Evolutionary conservation across 2,797 vertebrate genomes (phyloP).

Genomic region (Scolopax rusticola): DNA sequence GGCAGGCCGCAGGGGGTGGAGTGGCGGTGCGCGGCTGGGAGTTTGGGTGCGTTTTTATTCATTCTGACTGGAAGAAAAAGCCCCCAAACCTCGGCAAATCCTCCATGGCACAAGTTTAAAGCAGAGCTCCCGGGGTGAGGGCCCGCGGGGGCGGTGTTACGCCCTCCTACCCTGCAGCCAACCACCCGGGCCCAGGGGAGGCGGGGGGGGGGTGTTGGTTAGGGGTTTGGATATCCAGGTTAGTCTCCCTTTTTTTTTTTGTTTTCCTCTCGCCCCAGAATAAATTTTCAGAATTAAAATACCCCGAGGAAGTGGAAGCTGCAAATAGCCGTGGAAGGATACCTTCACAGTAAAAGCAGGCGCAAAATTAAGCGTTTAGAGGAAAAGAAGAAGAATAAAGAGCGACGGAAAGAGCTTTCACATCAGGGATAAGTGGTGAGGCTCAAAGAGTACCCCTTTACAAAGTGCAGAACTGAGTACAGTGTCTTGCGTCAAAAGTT

Average conservation of each 20-base stretch:
- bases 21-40: fast-evolving
- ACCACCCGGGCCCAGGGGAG: fast-evolving
- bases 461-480: background rate
- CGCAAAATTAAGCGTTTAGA: background rate
- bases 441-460: background rate
- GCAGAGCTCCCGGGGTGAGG: too few relatives aligned
- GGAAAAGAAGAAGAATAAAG: background rate
- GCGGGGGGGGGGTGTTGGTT: background rate
- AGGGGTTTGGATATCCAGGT: fast-evolving
- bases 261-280: background rate
- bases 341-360: background rate
- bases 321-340: background rate
- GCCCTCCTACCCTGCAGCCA: fast-evolving
- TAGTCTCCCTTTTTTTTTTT: background rate
- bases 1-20: background rate
- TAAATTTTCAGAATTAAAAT: background rate
- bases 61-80: background rate
- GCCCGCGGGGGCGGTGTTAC: fast-evolving
- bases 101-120: fast-evolving
- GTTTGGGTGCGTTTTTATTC: fast-evolving
- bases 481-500: fast-evolving
- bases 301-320: background rate
- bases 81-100: fast-evolving
- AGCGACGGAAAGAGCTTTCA: background rate
- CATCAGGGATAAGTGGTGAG: fast-evolving